Evolutionary conservation across 1,140 invertebrate species (phyloP), one percentile per base, ranked within the genome.

Genomic region (Stenopsyche tienmushanensis): DNA sequence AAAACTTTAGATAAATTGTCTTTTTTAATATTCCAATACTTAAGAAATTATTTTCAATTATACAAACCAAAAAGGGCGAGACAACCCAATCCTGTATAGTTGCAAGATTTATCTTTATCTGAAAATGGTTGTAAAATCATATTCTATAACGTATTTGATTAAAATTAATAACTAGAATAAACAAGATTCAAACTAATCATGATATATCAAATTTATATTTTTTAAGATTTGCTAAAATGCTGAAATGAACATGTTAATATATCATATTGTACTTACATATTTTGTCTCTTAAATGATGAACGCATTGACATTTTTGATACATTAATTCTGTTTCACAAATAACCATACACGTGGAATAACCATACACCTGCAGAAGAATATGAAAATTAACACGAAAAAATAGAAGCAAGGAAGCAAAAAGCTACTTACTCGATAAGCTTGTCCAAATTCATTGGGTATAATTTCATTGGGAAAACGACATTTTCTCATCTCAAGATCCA

Each of bases 51-150:
- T 45, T 55, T 25, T 76, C n/a, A n/a, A n/a, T n/a, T n/a, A n/a
- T n/a, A n/a, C n/a, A n/a, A n/a, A 84, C 83, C 77, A 66, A 80
- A 74, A n/a, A 73, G 73, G 10, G 78, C 73, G 57, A 83, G 73
- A 72, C 83, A 84, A 57, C 77, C 74, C 39, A 83, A 71, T n/a
- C 83, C 83, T 7, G 80, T 76, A 18, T 79, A 78, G 62, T 82
- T 77, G 63, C 83, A 84, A 24, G 77, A 77, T 25, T 66, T 65
- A 9, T 73, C 47, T 70, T 72, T 65, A 72, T 78, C 79, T 81
- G 70, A 70, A 80, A 79, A 39, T 39, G 3, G 24, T 21, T 29
- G 1, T n/a, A n/a, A n/a, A n/a, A n/a, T n/a, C 49, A 41, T 5
- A 54, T 65, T 59, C 9, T 52, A 29, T 29, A 52, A n/a, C 64